phyloP scores from a whole-genome alignment of 2,113 vertebrate species.

The Sylvilagus bachmani region DNA sequence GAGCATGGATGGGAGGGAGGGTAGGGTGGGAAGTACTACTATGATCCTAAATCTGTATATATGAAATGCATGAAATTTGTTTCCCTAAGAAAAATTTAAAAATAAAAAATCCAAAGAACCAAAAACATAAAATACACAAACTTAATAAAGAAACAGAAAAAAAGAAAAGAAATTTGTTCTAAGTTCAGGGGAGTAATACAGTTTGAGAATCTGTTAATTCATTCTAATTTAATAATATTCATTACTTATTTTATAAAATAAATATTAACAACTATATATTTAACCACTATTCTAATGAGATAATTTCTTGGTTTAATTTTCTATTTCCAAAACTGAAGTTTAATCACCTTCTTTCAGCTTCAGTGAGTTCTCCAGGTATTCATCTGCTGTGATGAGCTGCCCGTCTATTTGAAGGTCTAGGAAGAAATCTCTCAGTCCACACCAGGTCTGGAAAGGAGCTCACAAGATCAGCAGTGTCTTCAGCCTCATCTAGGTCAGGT shows the following conservation, averaged over 20 bases:
- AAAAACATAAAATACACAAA: not conserved
- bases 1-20: too few species aligned
- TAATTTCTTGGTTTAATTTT: not conserved
- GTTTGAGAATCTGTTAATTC: constrained; percentile 5
- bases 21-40: too few species aligned
- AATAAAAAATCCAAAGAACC: too few species aligned
- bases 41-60: too few species aligned
- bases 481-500: not conserved
- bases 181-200: not conserved
- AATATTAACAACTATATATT: not conserved
- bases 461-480: constrained; percentile 45
- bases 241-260: constrained; percentile 10
- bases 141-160: not conserved
- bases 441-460: constrained; percentile 82
- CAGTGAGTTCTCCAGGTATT: constrained; percentile 84
- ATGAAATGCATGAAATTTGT: too few species aligned
- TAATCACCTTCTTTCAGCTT: constrained; percentile 77
- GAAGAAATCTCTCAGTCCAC: constrained; percentile 87
- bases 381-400: constrained; percentile 76
- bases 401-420: constrained; percentile 76
- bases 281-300: not conserved
- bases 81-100: too few species aligned
- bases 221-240: not conserved
- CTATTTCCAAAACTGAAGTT: not conserved
- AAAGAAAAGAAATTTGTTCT: too few species aligned